phyloP scores from a whole-genome alignment of 2,797 vertebrate genomes.

The Bradypodion pumilum region DNA sequence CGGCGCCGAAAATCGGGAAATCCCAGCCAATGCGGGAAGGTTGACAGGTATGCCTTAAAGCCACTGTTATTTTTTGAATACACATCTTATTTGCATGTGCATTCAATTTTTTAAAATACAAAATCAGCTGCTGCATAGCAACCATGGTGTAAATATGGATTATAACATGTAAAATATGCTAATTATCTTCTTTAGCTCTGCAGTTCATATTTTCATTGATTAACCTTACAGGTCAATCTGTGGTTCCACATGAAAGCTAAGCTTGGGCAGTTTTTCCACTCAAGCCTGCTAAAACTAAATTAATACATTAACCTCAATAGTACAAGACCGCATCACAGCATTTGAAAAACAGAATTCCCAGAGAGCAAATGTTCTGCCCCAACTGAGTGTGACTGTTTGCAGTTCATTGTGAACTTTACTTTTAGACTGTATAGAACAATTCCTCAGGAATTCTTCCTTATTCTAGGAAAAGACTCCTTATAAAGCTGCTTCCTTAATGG shows the following conservation, averaged over 20 bases:
- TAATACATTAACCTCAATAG: slow-evolving; percentile 8
- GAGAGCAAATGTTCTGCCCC: too few relatives aligned
- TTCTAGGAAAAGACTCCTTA: too few relatives aligned
- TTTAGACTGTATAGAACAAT: too few relatives aligned
- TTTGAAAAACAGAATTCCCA: slow-evolving; percentile 17
- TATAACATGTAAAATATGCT: background rate
- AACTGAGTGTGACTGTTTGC: too few relatives aligned
- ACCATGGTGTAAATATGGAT: background rate
- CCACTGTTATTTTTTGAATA: background rate
- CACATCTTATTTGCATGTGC: background rate
- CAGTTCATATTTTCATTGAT: slow-evolving; percentile 6
- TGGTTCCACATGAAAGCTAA: background rate
- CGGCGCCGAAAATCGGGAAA: too few relatives aligned
- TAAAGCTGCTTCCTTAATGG: too few relatives aligned
- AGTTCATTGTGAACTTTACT: too few relatives aligned
- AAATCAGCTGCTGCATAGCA: background rate
- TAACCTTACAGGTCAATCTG: slow-evolving; percentile 8
- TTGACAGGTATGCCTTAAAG: too few relatives aligned
- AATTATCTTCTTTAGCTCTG: background rate
- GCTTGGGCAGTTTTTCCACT: background rate
- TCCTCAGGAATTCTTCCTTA: too few relatives aligned
- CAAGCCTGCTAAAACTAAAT: slow-evolving; percentile 12
- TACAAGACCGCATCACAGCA: background rate
- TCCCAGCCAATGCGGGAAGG: too few relatives aligned
- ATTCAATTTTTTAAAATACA: background rate